These are phyloP conservation scores for Suricata suricatta DNA, from an alignment of 2,113 vertebrate genomes.

Conservation along the genomic window DNA sequence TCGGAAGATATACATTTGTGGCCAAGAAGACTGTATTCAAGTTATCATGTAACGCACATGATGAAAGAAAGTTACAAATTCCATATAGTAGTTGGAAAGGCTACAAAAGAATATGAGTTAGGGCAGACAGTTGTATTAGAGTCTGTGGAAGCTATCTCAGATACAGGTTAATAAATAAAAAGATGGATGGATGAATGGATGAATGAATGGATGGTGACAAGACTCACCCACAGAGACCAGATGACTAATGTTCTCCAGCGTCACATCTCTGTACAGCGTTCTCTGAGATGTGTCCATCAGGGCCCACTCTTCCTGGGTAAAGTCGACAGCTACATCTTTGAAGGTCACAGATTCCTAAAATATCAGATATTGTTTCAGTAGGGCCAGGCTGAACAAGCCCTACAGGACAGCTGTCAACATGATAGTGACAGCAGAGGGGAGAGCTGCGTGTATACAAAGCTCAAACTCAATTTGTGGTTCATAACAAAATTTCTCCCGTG, in stretches of 20 bases:
- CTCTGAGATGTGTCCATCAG: not conserved
- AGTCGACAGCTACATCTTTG: not conserved
- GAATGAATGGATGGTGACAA: fast-evolving
- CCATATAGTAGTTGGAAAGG: not conserved
- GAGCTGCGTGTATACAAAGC: not conserved
- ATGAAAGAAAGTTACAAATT: not conserved
- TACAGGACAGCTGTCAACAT: not conserved
- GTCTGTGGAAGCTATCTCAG: not conserved
- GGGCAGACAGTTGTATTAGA: not conserved
- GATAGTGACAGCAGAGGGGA: not conserved
- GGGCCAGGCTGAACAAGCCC: not conserved
- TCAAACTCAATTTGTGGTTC: not conserved
- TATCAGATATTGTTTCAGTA: not conserved
- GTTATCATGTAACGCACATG: not conserved
- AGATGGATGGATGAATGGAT: too few species aligned
- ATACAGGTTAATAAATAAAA: not conserved
- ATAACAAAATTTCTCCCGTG: not conserved
- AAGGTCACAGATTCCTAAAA: not conserved
- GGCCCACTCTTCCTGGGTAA: not conserved
- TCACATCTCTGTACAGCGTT: not conserved
- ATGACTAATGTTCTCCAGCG: not conserved
- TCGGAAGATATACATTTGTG: not conserved
- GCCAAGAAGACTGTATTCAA: not conserved
- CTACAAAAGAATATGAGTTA: not conserved
- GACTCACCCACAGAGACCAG: not conserved